A percentile compares a stretch with the other conserved stretches of the same genome.
phyloP scores from a whole-genome alignment of 2,113 vertebrate species.

The Corythornis cristatus region DNA sequence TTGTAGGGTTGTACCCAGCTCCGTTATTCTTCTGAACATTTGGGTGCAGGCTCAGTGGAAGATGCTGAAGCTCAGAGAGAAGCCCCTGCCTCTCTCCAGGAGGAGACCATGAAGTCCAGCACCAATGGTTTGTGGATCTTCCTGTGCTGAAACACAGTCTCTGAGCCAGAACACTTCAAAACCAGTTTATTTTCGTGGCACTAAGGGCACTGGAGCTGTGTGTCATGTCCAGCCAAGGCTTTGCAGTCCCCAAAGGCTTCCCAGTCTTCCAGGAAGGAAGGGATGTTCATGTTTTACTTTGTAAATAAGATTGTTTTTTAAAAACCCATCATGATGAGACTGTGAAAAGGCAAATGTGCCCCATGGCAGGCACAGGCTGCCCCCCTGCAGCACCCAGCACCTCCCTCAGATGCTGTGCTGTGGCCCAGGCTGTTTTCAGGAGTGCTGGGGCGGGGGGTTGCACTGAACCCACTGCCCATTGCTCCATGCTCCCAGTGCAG shows the following conservation, averaged over 20 bases:
- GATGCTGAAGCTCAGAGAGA: neutral
- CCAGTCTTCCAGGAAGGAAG: neutral
- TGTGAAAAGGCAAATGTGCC: neutral
- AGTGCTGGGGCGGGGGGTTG: neutral
- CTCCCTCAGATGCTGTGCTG: neutral
- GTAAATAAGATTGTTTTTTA: neutral
- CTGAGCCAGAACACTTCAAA: fast-evolving
- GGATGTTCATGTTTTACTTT: neutral
- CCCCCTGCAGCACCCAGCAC: neutral
- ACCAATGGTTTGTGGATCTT: fast-evolving
- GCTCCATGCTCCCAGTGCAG: fast-evolving
- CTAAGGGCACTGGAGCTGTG: neutral
- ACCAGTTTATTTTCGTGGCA: neutral
- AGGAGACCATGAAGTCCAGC: fast-evolving
- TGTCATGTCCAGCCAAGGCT: neutral
- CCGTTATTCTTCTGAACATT: neutral
- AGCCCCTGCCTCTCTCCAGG: fast-evolving
- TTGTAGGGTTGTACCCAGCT: fast-evolving
- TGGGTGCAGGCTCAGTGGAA: neutral
- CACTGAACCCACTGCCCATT: neutral
- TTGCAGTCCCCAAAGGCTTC: neutral
- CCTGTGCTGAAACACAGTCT: fast-evolving
- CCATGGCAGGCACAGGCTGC: neutral
- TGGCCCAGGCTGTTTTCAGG: neutral
- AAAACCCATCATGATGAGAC: fast-evolving